Percentiles rank a stretch among this genome's conserved stretches.
phyloP scores from a whole-genome alignment of 2,888 invertebrate species.

The Pammene fasciana region DNA sequence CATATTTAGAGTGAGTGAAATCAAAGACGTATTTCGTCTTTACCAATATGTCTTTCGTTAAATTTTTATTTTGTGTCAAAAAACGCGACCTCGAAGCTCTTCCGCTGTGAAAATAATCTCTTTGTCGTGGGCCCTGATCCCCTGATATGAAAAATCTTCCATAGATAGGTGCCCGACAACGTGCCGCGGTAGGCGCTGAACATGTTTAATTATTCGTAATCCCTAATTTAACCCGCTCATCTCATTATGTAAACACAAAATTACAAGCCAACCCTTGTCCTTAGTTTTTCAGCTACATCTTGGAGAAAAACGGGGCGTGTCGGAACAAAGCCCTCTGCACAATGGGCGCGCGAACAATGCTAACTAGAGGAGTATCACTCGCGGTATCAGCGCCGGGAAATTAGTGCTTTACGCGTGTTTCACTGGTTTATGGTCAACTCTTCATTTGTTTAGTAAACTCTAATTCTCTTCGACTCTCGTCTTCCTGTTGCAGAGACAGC shows the following conservation, averaged over 20 bases:
- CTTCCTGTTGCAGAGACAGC: neutral
- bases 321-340: constrained; percentile 74
- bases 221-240: constrained; percentile 25
- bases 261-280: constrained; percentile 50
- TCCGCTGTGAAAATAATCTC: no score
- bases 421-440: constrained; percentile 13
- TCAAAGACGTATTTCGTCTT: no score
- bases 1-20: no score
- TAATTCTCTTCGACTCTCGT: neutral
- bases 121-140: no score
- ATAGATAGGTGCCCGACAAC: no score
- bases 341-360: constrained; percentile 78
- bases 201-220: constrained; percentile 6
- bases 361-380: constrained; percentile 77
- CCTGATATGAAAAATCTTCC: no score
- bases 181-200: no score
- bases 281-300: constrained; percentile 54
- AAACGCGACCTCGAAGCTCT: no score
- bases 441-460: neutral
- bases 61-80: no score
- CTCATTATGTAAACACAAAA: constrained; percentile 56
- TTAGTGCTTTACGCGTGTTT: constrained; percentile 47
- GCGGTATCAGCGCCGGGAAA: constrained; percentile 67
- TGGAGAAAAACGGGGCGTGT: constrained; percentile 79
- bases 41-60: no score